Evolutionary conservation across 2,797 vertebrate species (phyloP).

Genomic region (Platalea minor): DNA sequence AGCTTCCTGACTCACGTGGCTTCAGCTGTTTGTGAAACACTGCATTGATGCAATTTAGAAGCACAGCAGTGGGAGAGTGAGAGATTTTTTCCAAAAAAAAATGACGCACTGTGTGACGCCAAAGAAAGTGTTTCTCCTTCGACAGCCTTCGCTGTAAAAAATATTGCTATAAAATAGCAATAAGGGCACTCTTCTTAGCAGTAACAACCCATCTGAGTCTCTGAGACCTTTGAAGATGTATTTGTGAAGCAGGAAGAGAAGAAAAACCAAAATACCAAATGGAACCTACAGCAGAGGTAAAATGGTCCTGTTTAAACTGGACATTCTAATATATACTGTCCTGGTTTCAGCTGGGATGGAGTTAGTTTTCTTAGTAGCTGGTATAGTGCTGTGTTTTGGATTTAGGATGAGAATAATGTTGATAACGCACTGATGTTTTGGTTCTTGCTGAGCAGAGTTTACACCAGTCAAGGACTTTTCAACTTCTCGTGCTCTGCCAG

Average conservation of each 20-base stretch:
- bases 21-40: background rate
- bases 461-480: too few relatives aligned
- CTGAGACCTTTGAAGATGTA: background rate
- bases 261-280: background rate
- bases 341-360: too few relatives aligned
- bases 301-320: background rate
- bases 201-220: background rate
- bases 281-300: background rate
- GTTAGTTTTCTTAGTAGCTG: too few relatives aligned
- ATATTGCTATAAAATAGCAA: background rate
- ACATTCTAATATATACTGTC: fast-evolving
- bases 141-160: background rate
- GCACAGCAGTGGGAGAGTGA: background rate
- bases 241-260: background rate
- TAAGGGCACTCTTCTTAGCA: background rate
- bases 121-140: background rate
- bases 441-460: too few relatives aligned
- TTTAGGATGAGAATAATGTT: too few relatives aligned
- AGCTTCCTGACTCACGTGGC: background rate
- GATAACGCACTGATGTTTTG: too few relatives aligned
- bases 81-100: background rate
- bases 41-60: fast-evolving
- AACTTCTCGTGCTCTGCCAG: too few relatives aligned
- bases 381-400: too few relatives aligned
- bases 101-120: background rate